Conservation (phyloP, 2,888 invertebrate species). For the Saturnia pavonia region DNA sequence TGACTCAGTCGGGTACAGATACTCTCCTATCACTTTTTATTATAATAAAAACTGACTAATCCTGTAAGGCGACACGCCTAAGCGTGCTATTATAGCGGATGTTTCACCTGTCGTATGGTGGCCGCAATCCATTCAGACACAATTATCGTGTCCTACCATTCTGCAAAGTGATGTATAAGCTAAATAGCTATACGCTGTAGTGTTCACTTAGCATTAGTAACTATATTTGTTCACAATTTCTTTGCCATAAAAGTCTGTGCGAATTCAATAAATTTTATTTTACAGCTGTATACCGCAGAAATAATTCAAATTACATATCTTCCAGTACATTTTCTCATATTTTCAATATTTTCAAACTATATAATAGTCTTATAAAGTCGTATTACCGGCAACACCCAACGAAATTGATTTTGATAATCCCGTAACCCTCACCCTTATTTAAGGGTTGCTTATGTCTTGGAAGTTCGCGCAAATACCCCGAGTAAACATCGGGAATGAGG, state of each 20-base stretch:
- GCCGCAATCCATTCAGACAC: no score
- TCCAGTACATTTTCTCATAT: background rate
- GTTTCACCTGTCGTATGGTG: no score
- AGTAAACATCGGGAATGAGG: conserved; percentile 19
- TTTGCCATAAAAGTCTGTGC: background rate
- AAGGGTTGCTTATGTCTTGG: conserved; percentile 23
- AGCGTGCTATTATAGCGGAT: no score
- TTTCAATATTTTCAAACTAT: conserved; percentile 7
- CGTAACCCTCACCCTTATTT: conserved; percentile 20
- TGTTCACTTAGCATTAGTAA: no score
- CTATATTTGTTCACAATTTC: no score
- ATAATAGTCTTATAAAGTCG: conserved; percentile 1
- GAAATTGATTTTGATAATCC: conserved; percentile 17
- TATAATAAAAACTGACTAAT: no score
- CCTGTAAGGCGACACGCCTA: no score
- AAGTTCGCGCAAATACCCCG: conserved; percentile 23
- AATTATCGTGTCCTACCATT: no score
- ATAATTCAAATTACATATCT: background rate
- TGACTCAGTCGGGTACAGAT: no score
- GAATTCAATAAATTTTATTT: background rate
- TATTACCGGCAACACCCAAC: conserved; percentile 11
- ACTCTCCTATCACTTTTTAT: no score
- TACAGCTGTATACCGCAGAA: background rate
- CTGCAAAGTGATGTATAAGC: no score
- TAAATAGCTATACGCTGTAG: no score